Percentiles rank a stretch among this genome's conserved stretches.
Conservation (phyloP, 1,140 invertebrate species). For the Druon quercuslanigerum region DNA sequence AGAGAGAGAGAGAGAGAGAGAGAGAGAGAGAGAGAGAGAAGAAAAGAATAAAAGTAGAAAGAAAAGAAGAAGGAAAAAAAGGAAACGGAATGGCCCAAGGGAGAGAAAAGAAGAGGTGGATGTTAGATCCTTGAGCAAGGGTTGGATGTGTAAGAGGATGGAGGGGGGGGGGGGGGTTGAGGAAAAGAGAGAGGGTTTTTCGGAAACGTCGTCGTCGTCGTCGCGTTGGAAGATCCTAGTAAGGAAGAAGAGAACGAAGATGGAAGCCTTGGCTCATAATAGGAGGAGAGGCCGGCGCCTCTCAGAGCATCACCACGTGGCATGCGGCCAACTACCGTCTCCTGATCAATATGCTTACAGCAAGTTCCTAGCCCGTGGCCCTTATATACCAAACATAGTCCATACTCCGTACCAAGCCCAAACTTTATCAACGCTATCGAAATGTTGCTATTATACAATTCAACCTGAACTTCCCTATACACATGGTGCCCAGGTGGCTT, state of each 20-base stretch:
- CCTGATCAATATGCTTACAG: conserved; percentile 76
- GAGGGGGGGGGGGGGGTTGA: conserved; percentile 40
- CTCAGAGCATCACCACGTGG: conserved; percentile 75
- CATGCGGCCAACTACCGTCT: conserved; percentile 75
- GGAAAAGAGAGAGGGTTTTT: conserved; percentile 53
- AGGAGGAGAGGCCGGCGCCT: conserved; percentile 72
- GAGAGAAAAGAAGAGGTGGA: conserved; percentile 48
- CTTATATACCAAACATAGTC: conserved; percentile 45
- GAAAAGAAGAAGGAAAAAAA: conserved; percentile 5
- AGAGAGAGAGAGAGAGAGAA: not conserved
- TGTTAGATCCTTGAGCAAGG: conserved; percentile 39
- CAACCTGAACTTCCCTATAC: not conserved
- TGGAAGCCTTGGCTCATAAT: conserved; percentile 74
- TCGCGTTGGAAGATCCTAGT: conserved; percentile 52
- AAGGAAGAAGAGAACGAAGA: conserved; percentile 69
- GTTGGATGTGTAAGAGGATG: conserved; percentile 33
- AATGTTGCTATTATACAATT: conserved; percentile 13
- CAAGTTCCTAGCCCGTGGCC: conserved; percentile 57
- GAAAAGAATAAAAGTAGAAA: not conserved
- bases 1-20: not conserved
- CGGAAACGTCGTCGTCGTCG: conserved; percentile 54
- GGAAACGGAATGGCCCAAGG: conserved; percentile 35
- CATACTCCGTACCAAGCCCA: conserved; percentile 32
- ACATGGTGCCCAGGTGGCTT: too few relatives aligned
- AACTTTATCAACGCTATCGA: conserved; percentile 41